Evolutionary conservation across 2,797 vertebrate genomes (phyloP).

Genomic region (Phalanger gymnotis): DNA sequence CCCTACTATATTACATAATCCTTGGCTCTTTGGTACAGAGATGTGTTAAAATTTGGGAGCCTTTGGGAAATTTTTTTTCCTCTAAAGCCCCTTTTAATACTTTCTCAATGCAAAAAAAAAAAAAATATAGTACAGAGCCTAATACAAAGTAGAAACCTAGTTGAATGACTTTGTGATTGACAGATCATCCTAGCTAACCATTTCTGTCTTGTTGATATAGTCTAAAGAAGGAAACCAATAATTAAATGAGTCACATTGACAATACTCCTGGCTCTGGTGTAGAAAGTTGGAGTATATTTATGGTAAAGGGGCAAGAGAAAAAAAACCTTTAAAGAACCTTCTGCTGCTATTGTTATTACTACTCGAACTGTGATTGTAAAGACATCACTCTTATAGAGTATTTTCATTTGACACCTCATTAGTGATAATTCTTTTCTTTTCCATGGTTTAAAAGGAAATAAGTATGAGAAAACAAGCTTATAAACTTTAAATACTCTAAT

Average conservation of each 20-base stretch:
- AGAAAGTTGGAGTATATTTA: neutral
- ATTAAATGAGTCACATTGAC: constrained; percentile 9
- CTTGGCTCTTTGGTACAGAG: neutral
- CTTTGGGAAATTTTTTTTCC: neutral
- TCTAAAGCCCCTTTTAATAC: neutral
- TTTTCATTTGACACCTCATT: constrained; percentile 13
- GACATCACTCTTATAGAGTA: constrained; percentile 14
- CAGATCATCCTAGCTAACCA: neutral
- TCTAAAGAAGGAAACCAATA: constrained; percentile 20
- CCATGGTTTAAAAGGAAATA: constrained; percentile 57
- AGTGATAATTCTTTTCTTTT: constrained; percentile 27
- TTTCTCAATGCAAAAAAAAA: neutral
- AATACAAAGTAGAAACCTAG: neutral
- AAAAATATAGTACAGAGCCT: neutral
- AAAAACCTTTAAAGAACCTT: neutral
- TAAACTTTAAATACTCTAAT: constrained; percentile 47
- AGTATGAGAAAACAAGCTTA: constrained; percentile 17
- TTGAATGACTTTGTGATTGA: neutral
- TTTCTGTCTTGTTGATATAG: constrained; percentile 4
- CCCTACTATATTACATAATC: neutral
- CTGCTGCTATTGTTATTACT: constrained; percentile 7
- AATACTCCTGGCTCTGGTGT: constrained; percentile 24
- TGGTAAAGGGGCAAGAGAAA: constrained; percentile 33
- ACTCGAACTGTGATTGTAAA: constrained; percentile 26
- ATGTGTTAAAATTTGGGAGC: neutral